phyloP scores from a whole-genome alignment of 2,797 vertebrate genomes.

The Botia kubotai region DNA sequence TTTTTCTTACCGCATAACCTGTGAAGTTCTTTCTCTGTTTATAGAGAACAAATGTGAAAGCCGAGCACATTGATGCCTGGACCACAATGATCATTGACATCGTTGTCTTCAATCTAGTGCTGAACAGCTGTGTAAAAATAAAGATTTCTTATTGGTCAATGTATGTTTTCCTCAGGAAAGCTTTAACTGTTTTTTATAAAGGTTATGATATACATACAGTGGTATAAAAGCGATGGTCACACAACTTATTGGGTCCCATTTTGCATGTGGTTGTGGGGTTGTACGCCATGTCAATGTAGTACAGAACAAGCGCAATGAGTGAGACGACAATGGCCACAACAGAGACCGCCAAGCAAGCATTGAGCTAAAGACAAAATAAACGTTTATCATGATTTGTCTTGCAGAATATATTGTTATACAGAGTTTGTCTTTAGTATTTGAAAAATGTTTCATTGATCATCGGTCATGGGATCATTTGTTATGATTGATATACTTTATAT shows the following conservation, averaged over 20 bases:
- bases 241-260: fast-evolving
- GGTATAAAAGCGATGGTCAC: slow-evolving; percentile 28
- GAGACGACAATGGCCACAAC: slow-evolving; percentile 61
- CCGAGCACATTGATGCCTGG: slow-evolving; percentile 40
- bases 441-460: too few species aligned
- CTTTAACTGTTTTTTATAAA: not conserved
- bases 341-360: slow-evolving; percentile 63
- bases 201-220: slow-evolving; percentile 53
- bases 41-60: slow-evolving; percentile 46
- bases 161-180: not conserved
- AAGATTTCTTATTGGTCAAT: not conserved
- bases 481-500: too few species aligned
- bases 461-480: too few species aligned
- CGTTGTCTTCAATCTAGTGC: slow-evolving; percentile 11
- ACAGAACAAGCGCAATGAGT: slow-evolving; percentile 69
- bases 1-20: slow-evolving; percentile 49
- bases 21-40: slow-evolving; percentile 27
- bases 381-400: not conserved
- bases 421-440: not conserved
- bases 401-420: not conserved
- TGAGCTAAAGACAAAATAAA: slow-evolving; percentile 61
- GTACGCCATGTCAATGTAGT: slow-evolving; percentile 68
- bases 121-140: slow-evolving; percentile 59
- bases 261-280: slow-evolving; percentile 51
- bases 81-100: slow-evolving; percentile 26